Base-by-base conservation (phyloP, 2,888 invertebrate genomes). In the Calliphora vomitoria region DNA sequence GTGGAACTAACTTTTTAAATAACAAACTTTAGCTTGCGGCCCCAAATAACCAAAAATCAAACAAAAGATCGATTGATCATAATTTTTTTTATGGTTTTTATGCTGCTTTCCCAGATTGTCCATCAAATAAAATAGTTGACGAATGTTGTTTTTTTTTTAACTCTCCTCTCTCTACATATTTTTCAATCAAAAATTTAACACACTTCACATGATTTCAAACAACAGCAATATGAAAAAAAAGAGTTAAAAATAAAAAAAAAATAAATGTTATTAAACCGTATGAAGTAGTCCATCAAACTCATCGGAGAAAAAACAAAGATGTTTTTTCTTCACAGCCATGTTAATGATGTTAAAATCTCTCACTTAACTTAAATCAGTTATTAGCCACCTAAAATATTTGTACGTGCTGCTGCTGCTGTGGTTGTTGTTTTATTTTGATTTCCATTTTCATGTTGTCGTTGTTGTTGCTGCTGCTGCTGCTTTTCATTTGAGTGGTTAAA, bases 331-430 rank as follows among this genome's bases (percentile, higher is more conserved):
- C 35, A 69, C 53, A 72, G 53, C 55, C 85, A 76, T 74, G 87
- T 87, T 85, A 87, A 87, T 87, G 84, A 84, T 81, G 71, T 60
- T 83, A 64, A 85, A 72, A 85, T 82, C 82, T 85, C 82, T 85
- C 81, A 85, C 85, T 87, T 87, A 82, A 50, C 41, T 82, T 62
- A 50, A 81, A 72, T 82, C 60, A 69, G 78, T 79, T 79, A 69
- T 75, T 82, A 82, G 55, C 64, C 81, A 82, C 62, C 85, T 85
- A 75, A 79, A 60, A 81, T 81, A 71, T 44, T 44, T 25, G 1
- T 35, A 35, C 5, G 35, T 44, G n/a, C 18, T 78, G 55, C 71
- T 76, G 38, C 58, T 81, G 35, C 11, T 78, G n/a, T 79, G 44
- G n/a, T 76, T 66, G 58, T 50, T 79, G 62, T 71, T 60, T 41